Base-by-base conservation (phyloP, 2,888 invertebrate species). In the Eristalinus aeneus region DNA sequence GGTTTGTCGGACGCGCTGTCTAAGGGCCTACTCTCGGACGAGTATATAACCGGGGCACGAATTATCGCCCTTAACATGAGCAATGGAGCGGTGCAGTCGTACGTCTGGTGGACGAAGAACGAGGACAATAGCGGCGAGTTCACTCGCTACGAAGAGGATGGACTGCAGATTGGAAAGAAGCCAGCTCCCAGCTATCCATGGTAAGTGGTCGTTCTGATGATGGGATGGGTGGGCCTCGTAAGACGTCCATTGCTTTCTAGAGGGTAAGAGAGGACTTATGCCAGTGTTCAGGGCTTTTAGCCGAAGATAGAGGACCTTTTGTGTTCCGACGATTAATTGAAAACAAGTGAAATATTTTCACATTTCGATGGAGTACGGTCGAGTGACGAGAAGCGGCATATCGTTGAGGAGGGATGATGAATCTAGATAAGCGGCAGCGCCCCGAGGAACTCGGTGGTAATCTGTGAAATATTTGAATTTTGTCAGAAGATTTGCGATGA, bases 1-100 rank as follows among this genome's bases (percentile, higher is more conserved):
- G 96, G 95, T 87, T 93, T 96, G 72, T 94, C 96, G 88, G 95
- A 96, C 92, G 96, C 96, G 22, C 94, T 97, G 82, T 95, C 96
- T 27, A 95, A 95, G 92, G 96, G 96, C 39, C 93, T 97, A 87
- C 94, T 96, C 54, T 93, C 95, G 22, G 95, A 95, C 90, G 93
- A 93, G 74, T 93, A 93, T 88, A 94, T 95, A 71, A 93, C 94
- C 56, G 93, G 94, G 63, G 94, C 95, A 46, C 93, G 95, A 80
- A 94, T 95, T 71, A 91, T 95, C 84, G 94, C 95, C 54, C 92
- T 95, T 80, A 95, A 95, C 90, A 93, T 94, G 46, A 94, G 95
- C 65, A 94, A 94, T 69, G 94, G 94, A 5, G 92, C 93, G 16
- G 92, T 95, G 56, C 93, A 93, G 63, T 94, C 94, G 80, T 94